Conservation (phyloP, 2,113 vertebrate species). For the Cacatua alba region DNA sequence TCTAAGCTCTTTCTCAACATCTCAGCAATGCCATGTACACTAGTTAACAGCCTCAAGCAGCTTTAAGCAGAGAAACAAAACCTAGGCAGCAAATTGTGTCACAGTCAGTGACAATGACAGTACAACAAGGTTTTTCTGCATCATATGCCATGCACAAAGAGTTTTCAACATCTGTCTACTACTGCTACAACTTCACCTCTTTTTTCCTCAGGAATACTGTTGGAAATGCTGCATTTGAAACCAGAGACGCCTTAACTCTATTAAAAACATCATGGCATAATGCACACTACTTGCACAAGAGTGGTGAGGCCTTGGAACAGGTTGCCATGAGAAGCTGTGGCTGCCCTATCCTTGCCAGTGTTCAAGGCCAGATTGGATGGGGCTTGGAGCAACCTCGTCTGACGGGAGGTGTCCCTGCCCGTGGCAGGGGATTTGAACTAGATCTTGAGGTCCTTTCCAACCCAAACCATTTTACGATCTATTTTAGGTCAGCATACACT, state of each 20-base stretch:
- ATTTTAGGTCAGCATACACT: conserved; percentile 15
- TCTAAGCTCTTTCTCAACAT: not conserved
- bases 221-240: not conserved
- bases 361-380: not conserved
- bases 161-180: not conserved
- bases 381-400: not conserved
- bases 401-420: not conserved
- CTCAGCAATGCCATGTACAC: not conserved
- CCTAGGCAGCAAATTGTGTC: not conserved
- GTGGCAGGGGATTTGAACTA: not conserved
- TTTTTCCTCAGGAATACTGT: not conserved
- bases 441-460: not conserved
- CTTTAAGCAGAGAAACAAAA: not conserved
- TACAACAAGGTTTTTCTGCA: not conserved
- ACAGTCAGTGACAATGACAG: conserved; percentile 25
- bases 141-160: not conserved
- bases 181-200: not conserved
- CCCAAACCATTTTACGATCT: not conserved
- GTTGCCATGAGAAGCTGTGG: not conserved
- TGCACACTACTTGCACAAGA: not conserved
- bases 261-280: not conserved
- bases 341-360: not conserved
- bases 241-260: not conserved
- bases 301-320: not conserved
- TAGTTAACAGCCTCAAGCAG: not conserved